phyloP scores from a whole-genome alignment of 2,797 vertebrate species.

The Loris lydekkerianus region DNA sequence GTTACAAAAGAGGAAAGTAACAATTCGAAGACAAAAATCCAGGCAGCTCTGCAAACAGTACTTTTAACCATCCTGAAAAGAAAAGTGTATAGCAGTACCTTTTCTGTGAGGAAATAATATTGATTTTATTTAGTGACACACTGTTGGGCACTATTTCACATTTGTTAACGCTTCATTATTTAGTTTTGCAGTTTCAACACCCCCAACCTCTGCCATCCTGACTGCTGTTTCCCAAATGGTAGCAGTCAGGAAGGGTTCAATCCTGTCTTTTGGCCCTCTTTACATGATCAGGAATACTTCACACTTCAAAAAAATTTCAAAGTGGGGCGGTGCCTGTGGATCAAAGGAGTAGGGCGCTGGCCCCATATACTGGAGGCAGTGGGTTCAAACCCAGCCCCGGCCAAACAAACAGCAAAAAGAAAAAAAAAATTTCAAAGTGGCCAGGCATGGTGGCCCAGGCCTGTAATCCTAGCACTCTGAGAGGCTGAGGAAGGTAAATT shows the following conservation, averaged over 20 bases:
- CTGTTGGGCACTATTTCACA: slow-evolving; percentile 46
- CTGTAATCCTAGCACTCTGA: too few relatives aligned
- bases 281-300: neutral
- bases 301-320: neutral
- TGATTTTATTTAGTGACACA: slow-evolving; percentile 50
- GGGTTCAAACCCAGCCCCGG: too few relatives aligned
- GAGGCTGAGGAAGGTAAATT: too few relatives aligned
- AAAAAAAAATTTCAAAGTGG: neutral
- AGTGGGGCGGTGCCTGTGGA: too few relatives aligned
- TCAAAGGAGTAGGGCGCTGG: too few relatives aligned
- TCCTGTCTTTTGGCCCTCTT: neutral
- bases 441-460: too few relatives aligned
- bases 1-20: neutral
- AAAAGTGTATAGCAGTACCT: neutral
- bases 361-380: too few relatives aligned
- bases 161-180: slow-evolving; percentile 55
- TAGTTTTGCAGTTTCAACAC: slow-evolving; percentile 41
- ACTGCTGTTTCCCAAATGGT: neutral
- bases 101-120: neutral
- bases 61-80: neutral
- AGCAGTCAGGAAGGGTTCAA: neutral
- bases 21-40: neutral
- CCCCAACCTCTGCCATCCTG: neutral
- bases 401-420: too few relatives aligned
- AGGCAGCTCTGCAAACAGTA: neutral